Base-by-base conservation (phyloP, 2,888 invertebrate species). In the Artemia sp. region DNA sequence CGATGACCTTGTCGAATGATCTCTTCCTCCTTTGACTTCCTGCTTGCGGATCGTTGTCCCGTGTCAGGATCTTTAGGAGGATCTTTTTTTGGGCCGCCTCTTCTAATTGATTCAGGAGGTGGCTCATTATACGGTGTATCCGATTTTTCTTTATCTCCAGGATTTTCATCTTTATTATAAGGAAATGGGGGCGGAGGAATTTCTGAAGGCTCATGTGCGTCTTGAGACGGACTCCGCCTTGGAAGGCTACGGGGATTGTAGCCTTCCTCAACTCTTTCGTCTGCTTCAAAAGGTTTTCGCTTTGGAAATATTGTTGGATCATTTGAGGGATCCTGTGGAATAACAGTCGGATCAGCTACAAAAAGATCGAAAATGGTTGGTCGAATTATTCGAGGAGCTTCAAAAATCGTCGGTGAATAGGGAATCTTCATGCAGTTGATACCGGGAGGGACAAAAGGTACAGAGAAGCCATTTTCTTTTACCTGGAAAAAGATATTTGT, bases 321-420 rank as follows among this genome's bases (percentile, higher is more conserved):
- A 38, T 38, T 38, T 38, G 38, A 38, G 38, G 38, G 38, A 58
- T 58, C 64, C 64, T 58, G 64, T n/a, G 64, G 24, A 24, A 58
- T 58, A 9, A 10, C 9, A 24, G 64, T 19, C 9, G 64, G 64
- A 58, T 58, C 64, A 58, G 64, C 64, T 19, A 58, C 64, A 24
- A 58, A 58, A 58, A 58, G 64, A 58, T 58, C 64, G 64, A 58
- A 58, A n/a, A 58, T 19, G 64, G 64, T 58, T 8, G 64, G 64
- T 58, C 64, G 64, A 24, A 58, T 58, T 8, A 58, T 58, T 24
- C 38, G 38, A 38, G 38, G 38, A 38, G 38, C 38, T 38, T 38
- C 38, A 38, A 38, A 38, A 38, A 38, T 38, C 38, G 38, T 38
- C 38, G 38, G 38, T 38, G 38, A 38, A 38, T 38, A 38, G 38